These are phyloP conservation scores for Lathamus discolor DNA, from an alignment of 2,113 vertebrate species.

Conservation along the genomic window DNA sequence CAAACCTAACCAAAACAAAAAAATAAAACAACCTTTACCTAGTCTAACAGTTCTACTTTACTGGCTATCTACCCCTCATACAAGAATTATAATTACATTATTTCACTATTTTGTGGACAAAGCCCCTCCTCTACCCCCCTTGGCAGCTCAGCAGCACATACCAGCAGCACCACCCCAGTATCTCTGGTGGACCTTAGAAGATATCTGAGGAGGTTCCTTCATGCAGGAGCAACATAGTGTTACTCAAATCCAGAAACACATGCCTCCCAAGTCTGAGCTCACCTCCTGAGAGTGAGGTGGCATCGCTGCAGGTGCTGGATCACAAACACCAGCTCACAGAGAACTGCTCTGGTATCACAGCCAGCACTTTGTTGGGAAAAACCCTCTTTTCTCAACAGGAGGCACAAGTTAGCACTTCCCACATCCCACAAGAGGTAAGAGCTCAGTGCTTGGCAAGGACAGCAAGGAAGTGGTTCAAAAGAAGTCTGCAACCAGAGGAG, in stretches of 20 bases:
- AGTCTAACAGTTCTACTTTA: not conserved
- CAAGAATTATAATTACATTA: not conserved
- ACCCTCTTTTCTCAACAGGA: not conserved
- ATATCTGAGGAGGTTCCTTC: not conserved
- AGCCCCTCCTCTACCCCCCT: too few relatives aligned
- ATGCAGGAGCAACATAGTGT: accelerated
- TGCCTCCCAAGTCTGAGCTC: not conserved
- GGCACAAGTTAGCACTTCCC: not conserved
- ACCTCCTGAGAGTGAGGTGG: accelerated
- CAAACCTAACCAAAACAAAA: too few relatives aligned
- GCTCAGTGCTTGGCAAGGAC: not conserved
- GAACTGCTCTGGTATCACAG: not conserved
- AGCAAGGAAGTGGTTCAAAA: not conserved
- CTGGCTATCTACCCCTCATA: not conserved
- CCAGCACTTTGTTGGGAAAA: not conserved
- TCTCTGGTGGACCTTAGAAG: not conserved
- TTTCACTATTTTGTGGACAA: not conserved
- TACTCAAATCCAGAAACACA: not conserved
- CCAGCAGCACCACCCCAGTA: not conserved
- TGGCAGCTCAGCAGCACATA: not conserved
- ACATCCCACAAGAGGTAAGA: not conserved
- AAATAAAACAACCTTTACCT: not conserved
- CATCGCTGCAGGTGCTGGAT: not conserved
- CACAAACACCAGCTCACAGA: not conserved
- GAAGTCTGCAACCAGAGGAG: not conserved